Evolutionary conservation across 2,797 vertebrate species (phyloP).

Genomic region (Chelon labrosus): DNA sequence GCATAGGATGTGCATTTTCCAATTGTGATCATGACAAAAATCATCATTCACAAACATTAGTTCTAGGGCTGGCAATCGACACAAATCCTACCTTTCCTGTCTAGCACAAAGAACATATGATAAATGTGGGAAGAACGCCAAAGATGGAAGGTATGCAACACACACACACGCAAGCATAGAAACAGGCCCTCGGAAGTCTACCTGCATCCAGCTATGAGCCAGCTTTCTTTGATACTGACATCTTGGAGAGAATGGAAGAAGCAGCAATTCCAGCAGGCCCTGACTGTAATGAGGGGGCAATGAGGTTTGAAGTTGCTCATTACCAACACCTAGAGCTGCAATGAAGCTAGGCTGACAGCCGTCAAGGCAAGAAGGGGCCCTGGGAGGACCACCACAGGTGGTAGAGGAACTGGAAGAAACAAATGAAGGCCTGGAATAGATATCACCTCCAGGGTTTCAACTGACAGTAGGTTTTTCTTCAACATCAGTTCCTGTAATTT

Average conservation of each 20-base stretch:
- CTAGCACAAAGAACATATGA: no score
- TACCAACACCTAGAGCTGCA: constrained; percentile 62
- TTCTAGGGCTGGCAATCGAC: no score
- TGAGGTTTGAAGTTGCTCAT: constrained; percentile 74
- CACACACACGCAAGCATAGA: background rate
- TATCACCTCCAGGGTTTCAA: constrained; percentile 38
- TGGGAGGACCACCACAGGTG: constrained; percentile 41
- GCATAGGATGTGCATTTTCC: no score
- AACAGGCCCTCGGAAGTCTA: constrained; percentile 33
- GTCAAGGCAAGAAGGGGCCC: constrained; percentile 44
- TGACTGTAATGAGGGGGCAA: constrained; percentile 75
- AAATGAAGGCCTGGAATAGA: constrained; percentile 67
- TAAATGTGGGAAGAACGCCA: background rate
- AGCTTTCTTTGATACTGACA: constrained; percentile 67
- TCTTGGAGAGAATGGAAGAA: constrained; percentile 58
- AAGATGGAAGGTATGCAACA: background rate
- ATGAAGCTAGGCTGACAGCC: constrained; percentile 52
- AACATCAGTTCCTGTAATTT: constrained; percentile 35
- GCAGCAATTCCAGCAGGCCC: constrained; percentile 62
- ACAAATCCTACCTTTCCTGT: no score
- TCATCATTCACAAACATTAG: no score
- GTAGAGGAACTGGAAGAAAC: constrained; percentile 50
- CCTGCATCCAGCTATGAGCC: constrained; percentile 45
- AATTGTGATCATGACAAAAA: no score
- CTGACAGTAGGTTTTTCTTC: constrained; percentile 29